A percentile compares a stretch with the other conserved stretches of the same genome.
Evolutionary conservation across 2,888 invertebrate species (phyloP).

Genomic region (Smittia aterrima): DNA sequence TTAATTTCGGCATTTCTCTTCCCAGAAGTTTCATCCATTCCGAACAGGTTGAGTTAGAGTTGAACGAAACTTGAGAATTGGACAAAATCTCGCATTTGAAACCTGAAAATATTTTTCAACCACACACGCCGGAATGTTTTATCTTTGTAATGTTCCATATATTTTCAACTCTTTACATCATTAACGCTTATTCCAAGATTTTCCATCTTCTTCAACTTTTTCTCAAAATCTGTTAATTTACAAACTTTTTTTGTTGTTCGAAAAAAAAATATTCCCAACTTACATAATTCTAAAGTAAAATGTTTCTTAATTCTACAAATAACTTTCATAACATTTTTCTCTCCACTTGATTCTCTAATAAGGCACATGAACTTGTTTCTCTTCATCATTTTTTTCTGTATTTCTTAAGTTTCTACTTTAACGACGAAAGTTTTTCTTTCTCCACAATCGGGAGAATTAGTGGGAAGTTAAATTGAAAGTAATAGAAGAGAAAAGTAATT

Average conservation of each 20-base stretch:
- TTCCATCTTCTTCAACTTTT: not conserved
- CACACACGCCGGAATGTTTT: not conserved
- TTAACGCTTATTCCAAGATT: not conserved
- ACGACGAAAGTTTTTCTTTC: not conserved
- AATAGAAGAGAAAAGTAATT: not conserved
- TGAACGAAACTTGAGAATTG: too few relatives aligned
- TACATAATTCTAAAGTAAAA: too few relatives aligned
- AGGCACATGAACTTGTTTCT: slow-evolving; percentile 32
- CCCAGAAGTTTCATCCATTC: too few relatives aligned
- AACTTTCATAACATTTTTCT: not conserved
- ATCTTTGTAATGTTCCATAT: slow-evolving; percentile 1
- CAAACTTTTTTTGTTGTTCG: too few relatives aligned
- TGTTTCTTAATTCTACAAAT: too few relatives aligned
- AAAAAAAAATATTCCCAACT: too few relatives aligned
- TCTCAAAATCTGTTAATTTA: too few relatives aligned
- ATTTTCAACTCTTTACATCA: slow-evolving; percentile 7
- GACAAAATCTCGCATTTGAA: too few relatives aligned
- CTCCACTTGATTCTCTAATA: slow-evolving; percentile 18
- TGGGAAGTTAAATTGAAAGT: not conserved
- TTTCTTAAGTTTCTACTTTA: not conserved
- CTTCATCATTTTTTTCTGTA: not conserved
- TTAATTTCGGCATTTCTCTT: not conserved
- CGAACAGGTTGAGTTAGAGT: too few relatives aligned
- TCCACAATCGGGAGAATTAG: not conserved
- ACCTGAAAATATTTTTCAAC: too few relatives aligned